Conservation (phyloP, 2,888 invertebrate species). For the Lycocerus yunnanus region DNA sequence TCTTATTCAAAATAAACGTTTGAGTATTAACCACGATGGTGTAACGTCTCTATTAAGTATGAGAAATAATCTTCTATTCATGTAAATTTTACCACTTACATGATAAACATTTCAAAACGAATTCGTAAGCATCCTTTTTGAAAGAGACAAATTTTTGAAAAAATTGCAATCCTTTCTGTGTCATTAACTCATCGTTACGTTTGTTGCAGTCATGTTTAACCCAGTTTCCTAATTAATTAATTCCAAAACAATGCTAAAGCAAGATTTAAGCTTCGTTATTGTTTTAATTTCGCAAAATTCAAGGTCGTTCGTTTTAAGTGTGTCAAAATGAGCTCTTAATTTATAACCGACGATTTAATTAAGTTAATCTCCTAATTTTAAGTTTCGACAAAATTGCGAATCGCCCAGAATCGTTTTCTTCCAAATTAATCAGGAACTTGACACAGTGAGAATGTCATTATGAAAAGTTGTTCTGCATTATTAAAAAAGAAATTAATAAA, state of each 20-base stretch:
- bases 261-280: neutral
- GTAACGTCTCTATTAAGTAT: neutral
- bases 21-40: neutral
- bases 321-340: neutral
- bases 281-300: neutral
- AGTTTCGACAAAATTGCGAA: neutral
- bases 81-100: constrained; percentile 11
- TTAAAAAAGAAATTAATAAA: neutral
- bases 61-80: constrained; percentile 13
- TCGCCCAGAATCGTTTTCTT: neutral
- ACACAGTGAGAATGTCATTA: neutral
- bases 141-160: neutral
- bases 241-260: neutral
- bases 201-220: neutral
- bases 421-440: neutral
- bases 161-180: neutral
- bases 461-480: neutral
- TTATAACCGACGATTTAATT: neutral
- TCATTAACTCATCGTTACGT: neutral
- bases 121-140: neutral
- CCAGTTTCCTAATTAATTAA: neutral
- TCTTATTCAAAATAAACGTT: neutral
- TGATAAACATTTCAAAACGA: neutral
- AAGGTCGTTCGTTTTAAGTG: neutral
- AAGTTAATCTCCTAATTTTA: neutral